These are phyloP conservation scores for Prionchulus punctatus DNA, from an alignment of 2,888 invertebrate genomes.

Conservation along the genomic window DNA sequence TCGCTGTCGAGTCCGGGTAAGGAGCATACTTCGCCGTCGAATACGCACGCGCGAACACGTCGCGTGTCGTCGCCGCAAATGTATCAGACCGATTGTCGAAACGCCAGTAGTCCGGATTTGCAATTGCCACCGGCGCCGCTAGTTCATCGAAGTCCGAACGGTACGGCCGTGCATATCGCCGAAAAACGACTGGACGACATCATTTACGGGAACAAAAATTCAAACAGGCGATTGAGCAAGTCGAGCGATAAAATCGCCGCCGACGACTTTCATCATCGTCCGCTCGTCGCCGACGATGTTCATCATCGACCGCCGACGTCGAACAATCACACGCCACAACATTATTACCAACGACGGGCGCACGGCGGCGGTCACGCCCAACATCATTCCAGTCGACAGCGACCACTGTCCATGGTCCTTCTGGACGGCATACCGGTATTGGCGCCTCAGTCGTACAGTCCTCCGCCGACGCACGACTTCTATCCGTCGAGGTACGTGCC, in stretches of 20 bases:
- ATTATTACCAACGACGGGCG: no score
- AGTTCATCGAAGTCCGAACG: background rate
- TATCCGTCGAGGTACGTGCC: background rate
- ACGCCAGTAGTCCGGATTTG: background rate
- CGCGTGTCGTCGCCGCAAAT: no score
- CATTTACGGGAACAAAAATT: slow-evolving; percentile 2
- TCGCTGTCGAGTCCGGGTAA: background rate
- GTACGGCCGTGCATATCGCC: background rate
- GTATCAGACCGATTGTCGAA: no score
- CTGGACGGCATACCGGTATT: background rate
- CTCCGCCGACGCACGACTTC: background rate
- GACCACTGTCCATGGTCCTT: slow-evolving; percentile 9
- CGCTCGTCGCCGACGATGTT: no score
- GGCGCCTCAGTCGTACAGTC: background rate
- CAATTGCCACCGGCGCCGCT: background rate
- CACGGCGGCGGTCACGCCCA: no score
- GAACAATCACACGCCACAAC: background rate
- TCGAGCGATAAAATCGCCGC: slow-evolving; percentile 9
- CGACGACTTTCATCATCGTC: no score
- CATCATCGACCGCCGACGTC: no score
- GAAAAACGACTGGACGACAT: slow-evolving; percentile 7
- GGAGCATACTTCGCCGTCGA: background rate
- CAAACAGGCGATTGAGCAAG: slow-evolving; percentile 3
- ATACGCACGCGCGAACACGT: background rate
- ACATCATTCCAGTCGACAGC: background rate